Percentiles rank a stretch among this genome's conserved stretches.
Evolutionary conservation across 2,113 vertebrate species (phyloP).

Genomic region (Heliornis fulica): DNA sequence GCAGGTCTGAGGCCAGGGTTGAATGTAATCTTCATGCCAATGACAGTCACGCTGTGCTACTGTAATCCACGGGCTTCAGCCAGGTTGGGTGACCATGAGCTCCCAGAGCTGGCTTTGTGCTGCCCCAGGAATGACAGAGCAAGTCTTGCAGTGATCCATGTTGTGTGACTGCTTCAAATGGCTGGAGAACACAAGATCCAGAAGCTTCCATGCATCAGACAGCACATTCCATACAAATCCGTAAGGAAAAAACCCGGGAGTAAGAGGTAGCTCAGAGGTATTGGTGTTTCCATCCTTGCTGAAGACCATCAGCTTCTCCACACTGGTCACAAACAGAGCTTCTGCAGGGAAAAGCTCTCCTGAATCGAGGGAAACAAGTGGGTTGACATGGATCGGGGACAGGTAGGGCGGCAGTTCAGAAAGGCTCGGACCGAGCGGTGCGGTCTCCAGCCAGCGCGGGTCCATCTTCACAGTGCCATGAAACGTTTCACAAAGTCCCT

Average conservation of each 20-base stretch:
- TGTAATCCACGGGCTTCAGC: background rate
- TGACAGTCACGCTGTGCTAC: background rate
- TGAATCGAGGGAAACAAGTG: background rate
- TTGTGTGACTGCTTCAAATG: rapidly evolving
- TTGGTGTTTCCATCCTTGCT: rapidly evolving
- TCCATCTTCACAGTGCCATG: background rate
- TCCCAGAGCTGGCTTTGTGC: background rate
- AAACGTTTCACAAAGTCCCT: no score
- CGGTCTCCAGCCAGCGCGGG: background rate
- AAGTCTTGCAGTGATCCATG: rapidly evolving
- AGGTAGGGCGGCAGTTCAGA: slow-evolving; percentile 11
- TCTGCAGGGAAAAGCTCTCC: background rate
- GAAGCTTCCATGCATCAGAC: no score
- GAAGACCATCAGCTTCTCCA: background rate
- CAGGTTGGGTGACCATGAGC: background rate
- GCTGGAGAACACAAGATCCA: background rate
- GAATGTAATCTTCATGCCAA: background rate
- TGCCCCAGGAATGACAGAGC: background rate
- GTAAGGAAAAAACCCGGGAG: rapidly evolving
- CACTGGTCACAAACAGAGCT: rapidly evolving
- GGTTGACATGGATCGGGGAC: background rate
- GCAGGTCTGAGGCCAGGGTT: background rate
- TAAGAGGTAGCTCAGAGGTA: rapidly evolving
- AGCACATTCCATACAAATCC: rapidly evolving
- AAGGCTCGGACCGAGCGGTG: background rate